Base-by-base conservation (phyloP, 2,888 invertebrate species). In the Pharmacophagus antenor region DNA sequence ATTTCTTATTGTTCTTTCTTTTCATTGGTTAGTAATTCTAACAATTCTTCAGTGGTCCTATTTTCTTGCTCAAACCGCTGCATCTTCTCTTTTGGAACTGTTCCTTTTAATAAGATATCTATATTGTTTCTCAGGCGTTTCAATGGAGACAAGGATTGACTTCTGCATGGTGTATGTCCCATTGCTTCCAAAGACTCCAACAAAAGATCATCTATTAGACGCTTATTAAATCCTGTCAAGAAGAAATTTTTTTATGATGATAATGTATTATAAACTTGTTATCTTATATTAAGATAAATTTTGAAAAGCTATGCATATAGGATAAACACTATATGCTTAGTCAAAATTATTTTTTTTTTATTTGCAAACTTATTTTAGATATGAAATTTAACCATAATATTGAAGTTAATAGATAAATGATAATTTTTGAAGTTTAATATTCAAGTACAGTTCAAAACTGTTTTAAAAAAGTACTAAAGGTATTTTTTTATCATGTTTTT, bases 151-250 rank as follows among this genome's bases (percentile, higher is more conserved):
- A 94, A 71, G 18, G 88, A 83, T 1, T 85, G 76, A 62, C 93
- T 92, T 62, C 91, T 92, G 66, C 94, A 93, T 1, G 95, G 94
- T 20, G 86, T 86, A 57, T 95, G 92, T 1, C 95, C 95, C 63
- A 96, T 95, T 37, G 94, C 92, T 73, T 94, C 93, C 44, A 97
- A 91, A 0, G 96, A 95, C 67, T 95, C 95, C 56, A 94, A 90
- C 1, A 97, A 91, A 3, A 97, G 94, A 65, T 96, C 95, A 76
- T 97, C 97, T 64, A 97, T 96, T 7, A 96, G 91, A 53, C 94
- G 88, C 70, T 93, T 93, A 83, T 93, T 93, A 80, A 93, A 93
- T 62, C 91, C 91, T 91, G 83, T 70, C 62, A 70, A 55, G 64
- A 68, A 69, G 3, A 31, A 44, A 18, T 2, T 20, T 22, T 15